A percentile compares a stretch with the other conserved stretches of the same genome.
These are phyloP conservation scores for Trachelus iudaicus DNA, from an alignment of 2,888 invertebrate genomes.

Conservation along the genomic window DNA sequence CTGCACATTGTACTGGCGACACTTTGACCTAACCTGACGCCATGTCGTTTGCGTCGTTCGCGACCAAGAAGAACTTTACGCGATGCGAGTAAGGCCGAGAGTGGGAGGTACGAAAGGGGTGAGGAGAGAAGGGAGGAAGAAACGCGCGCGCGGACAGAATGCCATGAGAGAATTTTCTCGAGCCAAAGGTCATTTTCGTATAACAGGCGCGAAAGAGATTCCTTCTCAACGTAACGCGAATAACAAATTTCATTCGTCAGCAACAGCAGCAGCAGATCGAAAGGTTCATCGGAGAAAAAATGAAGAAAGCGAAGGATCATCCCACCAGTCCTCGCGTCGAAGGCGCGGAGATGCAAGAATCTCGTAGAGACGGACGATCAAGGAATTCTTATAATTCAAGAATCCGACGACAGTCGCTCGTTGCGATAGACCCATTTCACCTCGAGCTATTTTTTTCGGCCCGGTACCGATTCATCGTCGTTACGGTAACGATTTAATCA, in stretches of 20 bases:
- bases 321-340: background rate
- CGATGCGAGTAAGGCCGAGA: background rate
- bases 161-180: background rate
- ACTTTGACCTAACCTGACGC: background rate
- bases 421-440: background rate
- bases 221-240: too few species aligned
- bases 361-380: background rate
- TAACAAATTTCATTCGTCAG: too few species aligned
- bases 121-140: background rate
- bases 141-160: background rate
- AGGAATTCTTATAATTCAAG: background rate
- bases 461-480: background rate
- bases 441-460: background rate
- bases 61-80: background rate
- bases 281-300: too few species aligned
- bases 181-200: too few species aligned
- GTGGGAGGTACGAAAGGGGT: background rate
- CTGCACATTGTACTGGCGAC: background rate
- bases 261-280: too few species aligned
- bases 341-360: background rate
- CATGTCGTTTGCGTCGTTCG: background rate
- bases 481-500: background rate
- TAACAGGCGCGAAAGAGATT: too few species aligned
- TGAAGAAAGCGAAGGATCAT: background rate
- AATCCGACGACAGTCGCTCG: too few species aligned